Evolutionary conservation across 2,888 invertebrate species (phyloP), one percentile per base, ranked within the genome.

Genomic region (Leptodirus hochenwartii): DNA sequence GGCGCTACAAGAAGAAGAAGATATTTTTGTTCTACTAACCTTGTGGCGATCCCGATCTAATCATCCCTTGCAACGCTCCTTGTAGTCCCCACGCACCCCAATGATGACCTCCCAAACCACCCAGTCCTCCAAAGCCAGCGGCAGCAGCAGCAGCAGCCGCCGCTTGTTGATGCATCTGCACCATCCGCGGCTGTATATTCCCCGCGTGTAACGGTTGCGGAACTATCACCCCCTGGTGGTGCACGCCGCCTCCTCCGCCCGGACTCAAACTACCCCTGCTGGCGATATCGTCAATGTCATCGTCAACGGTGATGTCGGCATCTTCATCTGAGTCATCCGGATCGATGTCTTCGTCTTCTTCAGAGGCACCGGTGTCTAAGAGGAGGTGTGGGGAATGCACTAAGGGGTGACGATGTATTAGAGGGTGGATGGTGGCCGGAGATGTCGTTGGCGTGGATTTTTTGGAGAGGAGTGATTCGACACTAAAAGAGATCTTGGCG

Each of bases 401-500:
- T 24, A 16, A 16, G 15, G 4, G 27, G 15, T 16, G 20, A 20
- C n/a, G 20, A 20, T 20, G 20, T 26, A 20, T 15, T 4, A 4
- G 5, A 12, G n/a, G 5, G 24, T 5, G 24, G 24, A 24, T 8
- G 24, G 17, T 16, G 11, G 12, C 25, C 10, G 33, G 25, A 5
- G 17, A 9, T 15, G 22, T 8, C 10, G 25, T 11, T 20, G 8
- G 20, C 5, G 27, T 27, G 2, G 38, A 25, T 17, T 42, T 43
- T n/a, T 43, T 57, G 47, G 40, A 56, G 17, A 76, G 49, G 13
- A 76, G 47, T 1, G 75, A 64, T 52, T 76, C 76, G 27, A 76
- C 75, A 55, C 75, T 76, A 52, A 76, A 76, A 36, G 74, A 74
- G 47, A 76, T 75, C 43, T 74, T 70, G 41, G 70, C 62, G 20